Evolutionary conservation across 2,888 invertebrate species (phyloP).

Genomic region (Hemaris fuciformis): DNA sequence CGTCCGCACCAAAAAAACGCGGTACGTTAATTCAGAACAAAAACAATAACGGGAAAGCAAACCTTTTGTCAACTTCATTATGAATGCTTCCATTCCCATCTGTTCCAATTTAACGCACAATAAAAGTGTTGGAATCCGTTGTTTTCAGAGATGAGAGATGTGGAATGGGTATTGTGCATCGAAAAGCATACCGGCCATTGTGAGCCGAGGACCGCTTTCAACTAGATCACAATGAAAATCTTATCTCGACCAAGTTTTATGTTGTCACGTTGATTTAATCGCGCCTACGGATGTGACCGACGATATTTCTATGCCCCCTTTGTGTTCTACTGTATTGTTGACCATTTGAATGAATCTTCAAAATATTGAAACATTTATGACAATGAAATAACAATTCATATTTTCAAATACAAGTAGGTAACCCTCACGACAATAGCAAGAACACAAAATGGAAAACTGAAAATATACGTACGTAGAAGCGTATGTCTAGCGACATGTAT

Average conservation of each 20-base stretch:
- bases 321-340: not conserved
- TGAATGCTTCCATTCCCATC: conserved; percentile 52
- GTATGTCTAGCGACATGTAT: too few relatives aligned
- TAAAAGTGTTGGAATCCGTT: conserved; percentile 69
- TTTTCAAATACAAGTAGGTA: too few relatives aligned
- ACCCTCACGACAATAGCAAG: too few relatives aligned
- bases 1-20: not conserved
- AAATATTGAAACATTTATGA: not conserved
- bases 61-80: conserved; percentile 43
- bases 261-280: conserved; percentile 59
- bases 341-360: not conserved
- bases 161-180: conserved; percentile 66
- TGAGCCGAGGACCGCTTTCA: conserved; percentile 52
- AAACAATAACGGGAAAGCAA: conserved; percentile 24
- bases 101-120: conserved; percentile 72
- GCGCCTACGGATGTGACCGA: conserved; percentile 21
- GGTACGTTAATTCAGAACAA: conserved; percentile 25
- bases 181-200: conserved; percentile 50
- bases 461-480: too few relatives aligned
- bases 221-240: conserved; percentile 63
- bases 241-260: conserved; percentile 62
- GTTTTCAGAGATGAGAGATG: conserved; percentile 68
- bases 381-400: not conserved
- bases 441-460: too few relatives aligned
- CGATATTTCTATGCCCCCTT: not conserved